A percentile compares a stretch with the other conserved stretches of the same genome.
Evolutionary conservation across 1,140 invertebrate genomes (phyloP).

Genomic region (Thalassaphorura encarpata): DNA sequence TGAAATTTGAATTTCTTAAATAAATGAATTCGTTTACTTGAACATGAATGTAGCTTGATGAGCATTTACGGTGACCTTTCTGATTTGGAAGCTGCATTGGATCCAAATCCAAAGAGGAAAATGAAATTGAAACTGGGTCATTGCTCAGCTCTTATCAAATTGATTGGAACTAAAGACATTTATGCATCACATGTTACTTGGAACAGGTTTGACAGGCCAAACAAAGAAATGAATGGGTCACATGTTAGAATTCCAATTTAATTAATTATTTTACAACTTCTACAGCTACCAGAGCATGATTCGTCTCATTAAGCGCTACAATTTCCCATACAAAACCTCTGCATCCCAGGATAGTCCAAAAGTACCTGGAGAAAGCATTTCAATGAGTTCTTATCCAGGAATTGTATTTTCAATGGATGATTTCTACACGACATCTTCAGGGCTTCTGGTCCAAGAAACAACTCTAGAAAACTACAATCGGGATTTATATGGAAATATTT

Average conservation of each 20-base stretch:
- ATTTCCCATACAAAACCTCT: slow-evolving; percentile 60
- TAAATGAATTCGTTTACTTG: no score
- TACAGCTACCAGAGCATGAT: slow-evolving; percentile 79
- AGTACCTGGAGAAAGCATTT: slow-evolving; percentile 56
- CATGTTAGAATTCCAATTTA: no score
- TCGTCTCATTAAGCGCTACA: slow-evolving; percentile 78
- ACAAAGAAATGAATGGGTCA: no score
- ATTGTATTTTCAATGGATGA: slow-evolving; percentile 78
- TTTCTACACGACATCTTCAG: slow-evolving; percentile 60
- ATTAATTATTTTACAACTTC: no score
- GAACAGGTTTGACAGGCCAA: slow-evolving; percentile 43
- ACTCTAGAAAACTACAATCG: slow-evolving; percentile 61
- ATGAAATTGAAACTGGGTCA: slow-evolving; percentile 36
- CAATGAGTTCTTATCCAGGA: slow-evolving; percentile 82
- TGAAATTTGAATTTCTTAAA: not conserved
- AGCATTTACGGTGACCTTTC: slow-evolving; percentile 66
- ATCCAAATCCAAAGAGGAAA: slow-evolving; percentile 34
- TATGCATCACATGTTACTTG: slow-evolving; percentile 59
- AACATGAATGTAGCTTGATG: slow-evolving; percentile 43
- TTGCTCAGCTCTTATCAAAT: slow-evolving; percentile 53
- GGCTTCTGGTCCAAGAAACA: slow-evolving; percentile 57
- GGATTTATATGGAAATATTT: slow-evolving; percentile 48
- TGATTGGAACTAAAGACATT: slow-evolving; percentile 42
- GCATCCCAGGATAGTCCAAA: slow-evolving; percentile 38
- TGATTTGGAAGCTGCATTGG: slow-evolving; percentile 50